Evolutionary conservation across 2,888 invertebrate species (phyloP).

Genomic region (Blera fallax): DNA sequence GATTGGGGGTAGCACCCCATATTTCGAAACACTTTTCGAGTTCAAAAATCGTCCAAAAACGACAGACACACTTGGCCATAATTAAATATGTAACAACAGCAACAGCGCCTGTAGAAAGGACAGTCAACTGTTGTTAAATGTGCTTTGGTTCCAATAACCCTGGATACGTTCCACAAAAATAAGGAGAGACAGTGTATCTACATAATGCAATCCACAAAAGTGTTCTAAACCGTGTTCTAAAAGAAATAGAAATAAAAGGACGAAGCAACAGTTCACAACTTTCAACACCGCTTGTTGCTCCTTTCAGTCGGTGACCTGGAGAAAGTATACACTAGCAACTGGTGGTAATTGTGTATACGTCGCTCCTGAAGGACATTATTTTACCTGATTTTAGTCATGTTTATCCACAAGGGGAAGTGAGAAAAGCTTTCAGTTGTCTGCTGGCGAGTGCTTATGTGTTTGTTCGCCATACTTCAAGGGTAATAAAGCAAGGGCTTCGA

Average conservation of each 20-base stretch:
- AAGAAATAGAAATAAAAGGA: no score
- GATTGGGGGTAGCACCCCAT: background rate
- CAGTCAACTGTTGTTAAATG: background rate
- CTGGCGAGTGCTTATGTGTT: background rate
- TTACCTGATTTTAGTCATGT: conserved; percentile 29
- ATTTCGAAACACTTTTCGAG: background rate
- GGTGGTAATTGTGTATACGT: conserved; percentile 50
- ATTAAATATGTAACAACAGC: no score
- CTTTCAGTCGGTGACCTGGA: conserved; percentile 28
- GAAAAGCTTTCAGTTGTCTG: conserved; percentile 19
- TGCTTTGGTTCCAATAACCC: conserved; percentile 37
- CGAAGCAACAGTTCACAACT: conserved; percentile 44
- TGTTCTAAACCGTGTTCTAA: conserved; percentile 31
- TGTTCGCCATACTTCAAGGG: conserved; percentile 58
- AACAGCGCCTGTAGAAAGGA: background rate
- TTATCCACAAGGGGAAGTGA: conserved; percentile 1
- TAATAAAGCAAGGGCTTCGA: conserved; percentile 57
- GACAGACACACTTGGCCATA: background rate
- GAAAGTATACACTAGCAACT: conserved; percentile 51
- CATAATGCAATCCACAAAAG: conserved; percentile 15
- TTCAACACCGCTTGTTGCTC: conserved; percentile 37
- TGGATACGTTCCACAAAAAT: conserved; percentile 35
- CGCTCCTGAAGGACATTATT: conserved; percentile 24
- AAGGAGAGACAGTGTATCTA: background rate
- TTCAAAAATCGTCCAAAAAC: background rate